A percentile compares a stretch with the other conserved stretches of the same genome.
These are phyloP conservation scores for Nephrocerus scutellatus DNA, from an alignment of 2,888 invertebrate genomes.

Conservation along the genomic window DNA sequence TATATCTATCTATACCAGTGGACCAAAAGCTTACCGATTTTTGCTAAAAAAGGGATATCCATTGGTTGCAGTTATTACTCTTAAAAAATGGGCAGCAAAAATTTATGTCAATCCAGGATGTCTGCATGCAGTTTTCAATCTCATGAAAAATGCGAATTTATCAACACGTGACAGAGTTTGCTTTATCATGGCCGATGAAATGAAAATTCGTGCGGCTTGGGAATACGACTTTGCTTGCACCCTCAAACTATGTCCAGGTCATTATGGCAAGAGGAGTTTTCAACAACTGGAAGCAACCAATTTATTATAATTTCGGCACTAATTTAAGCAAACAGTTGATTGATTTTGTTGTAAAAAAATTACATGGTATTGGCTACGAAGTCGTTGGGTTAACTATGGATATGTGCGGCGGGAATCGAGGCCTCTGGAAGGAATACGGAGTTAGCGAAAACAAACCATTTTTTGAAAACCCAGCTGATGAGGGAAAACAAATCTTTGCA, in stretches of 20 bases:
- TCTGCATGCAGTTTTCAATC: not conserved
- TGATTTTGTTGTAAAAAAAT: not conserved
- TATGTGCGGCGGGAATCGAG: constrained; percentile 7
- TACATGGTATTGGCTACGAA: constrained; percentile 4
- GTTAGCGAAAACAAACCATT: constrained; percentile 3
- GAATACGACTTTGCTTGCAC: constrained; percentile 7
- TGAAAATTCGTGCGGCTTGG: constrained; percentile 1
- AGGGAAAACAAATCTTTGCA: constrained; percentile 2
- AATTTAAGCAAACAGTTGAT: not conserved
- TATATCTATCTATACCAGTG: constrained; percentile 1
- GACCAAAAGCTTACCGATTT: not conserved
- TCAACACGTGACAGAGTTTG: not conserved
- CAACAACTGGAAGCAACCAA: constrained; percentile 2
- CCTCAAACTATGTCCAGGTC: constrained; percentile 11
- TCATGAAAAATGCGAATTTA: not conserved
- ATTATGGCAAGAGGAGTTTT: constrained; percentile 8
- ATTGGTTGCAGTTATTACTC: not conserved
- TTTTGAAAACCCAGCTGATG: constrained; percentile 3
- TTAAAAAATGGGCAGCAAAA: not conserved
- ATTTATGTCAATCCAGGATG: not conserved
- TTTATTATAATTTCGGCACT: constrained; percentile 3
- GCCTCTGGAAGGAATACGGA: constrained; percentile 1
- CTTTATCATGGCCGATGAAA: constrained; percentile 4
- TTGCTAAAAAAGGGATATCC: not conserved
- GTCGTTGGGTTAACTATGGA: constrained; percentile 8